phyloP scores from a whole-genome alignment of 2,113 vertebrate species.

The Sceloporus undulatus region DNA sequence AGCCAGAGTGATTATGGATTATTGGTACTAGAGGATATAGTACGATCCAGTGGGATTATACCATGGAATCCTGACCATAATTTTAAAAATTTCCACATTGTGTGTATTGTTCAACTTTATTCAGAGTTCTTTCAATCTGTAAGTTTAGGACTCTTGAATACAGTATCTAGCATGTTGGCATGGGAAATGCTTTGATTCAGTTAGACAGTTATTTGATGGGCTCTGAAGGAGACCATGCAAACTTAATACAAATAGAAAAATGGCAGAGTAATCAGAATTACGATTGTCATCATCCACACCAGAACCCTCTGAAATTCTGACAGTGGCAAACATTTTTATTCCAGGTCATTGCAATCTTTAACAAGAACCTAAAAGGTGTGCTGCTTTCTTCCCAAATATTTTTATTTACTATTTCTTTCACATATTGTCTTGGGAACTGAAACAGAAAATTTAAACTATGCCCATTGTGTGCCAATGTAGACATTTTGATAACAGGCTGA shows the following conservation, averaged over 20 bases:
- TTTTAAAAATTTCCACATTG: background rate
- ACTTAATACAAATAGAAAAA: slow-evolving; percentile 31
- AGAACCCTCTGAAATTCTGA: background rate
- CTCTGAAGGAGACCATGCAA: background rate
- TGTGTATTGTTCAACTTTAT: slow-evolving; percentile 4
- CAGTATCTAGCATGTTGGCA: background rate
- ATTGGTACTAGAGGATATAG: too few species aligned
- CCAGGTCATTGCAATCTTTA: background rate
- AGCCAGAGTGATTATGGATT: too few species aligned
- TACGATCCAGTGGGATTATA: too few species aligned
- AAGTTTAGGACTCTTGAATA: background rate
- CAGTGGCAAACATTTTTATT: background rate
- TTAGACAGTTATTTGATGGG: slow-evolving; percentile 10
- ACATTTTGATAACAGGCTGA: background rate
- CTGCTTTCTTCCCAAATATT: background rate
- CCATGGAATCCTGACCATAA: background rate
- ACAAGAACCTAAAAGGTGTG: background rate
- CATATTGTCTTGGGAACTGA: background rate
- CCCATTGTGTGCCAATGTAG: background rate
- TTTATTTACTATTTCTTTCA: slow-evolving; percentile 5
- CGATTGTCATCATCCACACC: background rate
- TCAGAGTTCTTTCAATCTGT: background rate
- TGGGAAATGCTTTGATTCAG: slow-evolving; percentile 4
- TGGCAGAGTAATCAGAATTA: background rate
- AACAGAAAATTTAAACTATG: slow-evolving; percentile 23